These are phyloP conservation scores for Chionodraco myersi DNA, from an alignment of 2,113 vertebrate species.

Conservation along the genomic window DNA sequence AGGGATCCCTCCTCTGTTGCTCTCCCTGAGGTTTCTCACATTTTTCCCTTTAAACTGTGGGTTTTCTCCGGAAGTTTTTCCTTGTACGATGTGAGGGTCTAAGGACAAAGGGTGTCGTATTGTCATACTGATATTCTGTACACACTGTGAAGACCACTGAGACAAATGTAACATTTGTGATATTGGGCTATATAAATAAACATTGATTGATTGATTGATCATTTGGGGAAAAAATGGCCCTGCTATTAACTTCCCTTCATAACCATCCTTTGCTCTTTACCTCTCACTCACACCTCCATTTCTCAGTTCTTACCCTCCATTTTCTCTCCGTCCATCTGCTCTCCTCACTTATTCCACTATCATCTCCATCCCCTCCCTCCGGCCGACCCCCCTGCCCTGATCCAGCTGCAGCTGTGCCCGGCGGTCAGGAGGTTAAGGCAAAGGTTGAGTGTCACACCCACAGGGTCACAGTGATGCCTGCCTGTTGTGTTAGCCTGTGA, in stretches of 20 bases:
- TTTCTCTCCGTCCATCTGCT: conserved; percentile 45
- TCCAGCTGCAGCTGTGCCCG: conserved; percentile 78
- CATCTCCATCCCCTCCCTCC: conserved; percentile 26
- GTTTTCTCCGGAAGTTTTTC: too few species aligned
- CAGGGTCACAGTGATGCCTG: conserved; percentile 79
- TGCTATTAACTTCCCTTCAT: background rate
- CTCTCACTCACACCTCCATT: conserved; percentile 24
- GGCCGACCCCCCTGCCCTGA: conserved; percentile 56
- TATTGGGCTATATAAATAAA: too few species aligned
- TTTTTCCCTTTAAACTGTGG: too few species aligned
- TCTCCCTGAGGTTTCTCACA: too few species aligned
- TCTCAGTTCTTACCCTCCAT: conserved; percentile 14
- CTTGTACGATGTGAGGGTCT: too few species aligned
- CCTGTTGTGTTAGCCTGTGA: conserved; percentile 79
- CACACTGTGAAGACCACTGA: too few species aligned
- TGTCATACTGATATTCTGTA: too few species aligned
- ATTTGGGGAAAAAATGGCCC: background rate
- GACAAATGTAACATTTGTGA: too few species aligned
- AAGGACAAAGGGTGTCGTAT: too few species aligned
- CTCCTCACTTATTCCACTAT: conserved; percentile 58
- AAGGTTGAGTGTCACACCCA: conserved; percentile 86
- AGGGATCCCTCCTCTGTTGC: too few species aligned
- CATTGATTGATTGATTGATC: too few species aligned
- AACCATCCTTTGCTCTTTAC: conserved; percentile 12
- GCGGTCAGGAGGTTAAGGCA: conserved; percentile 82